Evolutionary conservation across 2,888 invertebrate species (phyloP).

Genomic region (Cantharis rufa): DNA sequence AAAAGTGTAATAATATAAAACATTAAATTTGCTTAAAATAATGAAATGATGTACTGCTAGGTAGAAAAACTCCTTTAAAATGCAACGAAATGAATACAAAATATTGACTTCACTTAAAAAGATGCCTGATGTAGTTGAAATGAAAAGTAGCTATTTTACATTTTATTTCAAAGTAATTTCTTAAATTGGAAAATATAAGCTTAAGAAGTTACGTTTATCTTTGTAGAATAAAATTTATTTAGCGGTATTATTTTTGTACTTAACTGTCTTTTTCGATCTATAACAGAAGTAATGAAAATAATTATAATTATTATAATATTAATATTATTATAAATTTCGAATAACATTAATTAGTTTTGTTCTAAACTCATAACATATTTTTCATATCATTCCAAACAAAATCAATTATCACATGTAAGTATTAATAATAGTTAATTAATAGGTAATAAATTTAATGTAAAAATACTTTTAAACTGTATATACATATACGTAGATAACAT

Average conservation of each 20-base stretch:
- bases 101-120: neutral
- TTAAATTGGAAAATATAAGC: neutral
- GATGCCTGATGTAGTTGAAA: neutral
- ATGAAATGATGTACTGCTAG: neutral
- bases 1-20: neutral
- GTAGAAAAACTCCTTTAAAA: neutral
- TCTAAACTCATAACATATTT: no score
- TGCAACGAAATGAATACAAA: neutral
- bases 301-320: no score
- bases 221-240: neutral
- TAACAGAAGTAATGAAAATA: no score
- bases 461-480: no score
- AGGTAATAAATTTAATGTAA: no score
- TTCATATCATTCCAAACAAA: no score
- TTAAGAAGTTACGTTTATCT: neutral
- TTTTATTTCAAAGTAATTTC: neutral
- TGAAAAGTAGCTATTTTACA: neutral
- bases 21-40: neutral
- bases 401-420: no score
- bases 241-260: neutral
- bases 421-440: no score
- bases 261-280: no score
- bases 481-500: no score
- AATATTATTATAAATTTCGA: no score
- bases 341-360: no score